These are phyloP conservation scores for Tarsius wallacei DNA, from an alignment of 2,797 vertebrate species.

Conservation along the genomic window DNA sequence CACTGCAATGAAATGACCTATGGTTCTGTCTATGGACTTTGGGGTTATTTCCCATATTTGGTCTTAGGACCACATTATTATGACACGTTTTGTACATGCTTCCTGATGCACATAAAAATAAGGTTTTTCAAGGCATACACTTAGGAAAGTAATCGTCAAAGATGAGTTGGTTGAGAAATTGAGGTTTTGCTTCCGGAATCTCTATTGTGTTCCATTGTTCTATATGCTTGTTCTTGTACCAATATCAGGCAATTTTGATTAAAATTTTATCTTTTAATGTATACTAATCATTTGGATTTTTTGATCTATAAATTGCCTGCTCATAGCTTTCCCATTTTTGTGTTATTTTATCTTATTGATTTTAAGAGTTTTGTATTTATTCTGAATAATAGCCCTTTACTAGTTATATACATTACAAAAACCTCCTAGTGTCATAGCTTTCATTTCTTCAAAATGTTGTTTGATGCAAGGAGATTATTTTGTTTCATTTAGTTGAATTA, in stretches of 20 bases:
- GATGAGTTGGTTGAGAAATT: too few species aligned
- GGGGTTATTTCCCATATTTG: background rate
- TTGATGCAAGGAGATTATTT: background rate
- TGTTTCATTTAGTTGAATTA: background rate
- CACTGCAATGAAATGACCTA: background rate
- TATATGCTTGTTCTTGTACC: too few species aligned
- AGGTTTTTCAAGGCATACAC: background rate
- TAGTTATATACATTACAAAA: background rate
- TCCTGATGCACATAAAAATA: background rate
- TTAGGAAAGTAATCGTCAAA: background rate
- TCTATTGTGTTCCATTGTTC: too few species aligned
- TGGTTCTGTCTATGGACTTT: background rate
- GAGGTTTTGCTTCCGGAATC: too few species aligned
- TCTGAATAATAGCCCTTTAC: background rate
- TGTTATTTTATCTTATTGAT: background rate
- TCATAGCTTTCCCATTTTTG: background rate
- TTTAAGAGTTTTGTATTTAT: slow-evolving; percentile 23
- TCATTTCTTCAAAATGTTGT: slow-evolving; percentile 32
- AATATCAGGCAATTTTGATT: background rate
- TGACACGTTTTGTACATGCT: background rate
- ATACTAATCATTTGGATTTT: background rate
- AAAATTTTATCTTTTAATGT: background rate
- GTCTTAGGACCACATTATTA: background rate
- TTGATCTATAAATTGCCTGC: background rate
- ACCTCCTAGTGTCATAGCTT: background rate